Evolutionary conservation across 2,888 invertebrate species (phyloP).

Genomic region (Pomacea canaliculata): DNA sequence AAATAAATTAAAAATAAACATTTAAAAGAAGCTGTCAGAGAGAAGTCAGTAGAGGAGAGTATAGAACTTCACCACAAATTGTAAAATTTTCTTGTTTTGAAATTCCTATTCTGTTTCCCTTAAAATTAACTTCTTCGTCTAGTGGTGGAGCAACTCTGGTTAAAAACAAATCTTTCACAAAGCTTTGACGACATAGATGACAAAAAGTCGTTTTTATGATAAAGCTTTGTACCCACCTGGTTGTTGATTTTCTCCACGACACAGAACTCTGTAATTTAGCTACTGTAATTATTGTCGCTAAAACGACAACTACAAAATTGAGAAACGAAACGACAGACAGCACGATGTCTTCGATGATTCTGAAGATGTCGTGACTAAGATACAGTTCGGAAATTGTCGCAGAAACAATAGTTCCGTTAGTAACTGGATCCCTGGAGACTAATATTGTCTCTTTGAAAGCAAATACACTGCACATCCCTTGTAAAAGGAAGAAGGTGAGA

Average conservation of each 20-base stretch:
- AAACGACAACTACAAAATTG: slow-evolving; percentile 12
- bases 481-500: neutral
- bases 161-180: no score
- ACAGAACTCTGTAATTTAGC: slow-evolving; percentile 5
- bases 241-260: slow-evolving; percentile 6
- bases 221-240: no score
- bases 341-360: slow-evolving; percentile 16
- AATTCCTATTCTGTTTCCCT: no score
- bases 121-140: no score
- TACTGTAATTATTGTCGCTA: slow-evolving; percentile 11
- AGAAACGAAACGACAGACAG: slow-evolving; percentile 10
- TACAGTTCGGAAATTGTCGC: neutral
- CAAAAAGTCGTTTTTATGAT: no score
- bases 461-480: neutral
- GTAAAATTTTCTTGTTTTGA: no score
- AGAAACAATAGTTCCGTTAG: neutral
- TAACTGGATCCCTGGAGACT: neutral
- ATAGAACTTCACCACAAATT: no score
- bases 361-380: neutral
- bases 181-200: no score
- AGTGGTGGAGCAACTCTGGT: no score
- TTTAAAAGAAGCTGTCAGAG: no score
- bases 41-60: no score
- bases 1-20: no score
- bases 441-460: neutral